Evolutionary conservation across 2,797 vertebrate species (phyloP).

Genomic region (Gobionotothen gibberifrons): DNA sequence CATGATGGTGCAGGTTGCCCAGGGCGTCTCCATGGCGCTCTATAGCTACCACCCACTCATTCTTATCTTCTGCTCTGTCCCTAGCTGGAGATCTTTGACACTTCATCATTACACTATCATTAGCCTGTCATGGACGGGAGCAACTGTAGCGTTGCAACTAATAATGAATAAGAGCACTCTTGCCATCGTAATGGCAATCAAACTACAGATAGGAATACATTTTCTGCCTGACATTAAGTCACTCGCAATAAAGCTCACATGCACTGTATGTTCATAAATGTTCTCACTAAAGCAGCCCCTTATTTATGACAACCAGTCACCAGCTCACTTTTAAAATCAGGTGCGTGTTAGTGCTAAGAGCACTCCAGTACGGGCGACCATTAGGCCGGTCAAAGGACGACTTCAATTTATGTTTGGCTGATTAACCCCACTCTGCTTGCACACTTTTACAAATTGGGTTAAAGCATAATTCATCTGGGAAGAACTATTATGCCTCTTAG

Average conservation of each 20-base stretch:
- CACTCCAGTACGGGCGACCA: conserved; percentile 31
- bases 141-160: conserved; percentile 38
- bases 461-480: conserved; percentile 71
- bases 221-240: conserved; percentile 43
- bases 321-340: conserved; percentile 50
- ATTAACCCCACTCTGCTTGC: conserved; percentile 69
- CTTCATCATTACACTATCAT: conserved; percentile 56
- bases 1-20: conserved; percentile 24
- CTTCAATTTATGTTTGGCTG: conserved; percentile 76
- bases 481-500: conserved; percentile 72
- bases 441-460: conserved; percentile 64
- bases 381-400: conserved; percentile 70
- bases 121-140: conserved; percentile 50
- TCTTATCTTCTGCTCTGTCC: conserved; percentile 48
- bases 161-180: conserved; percentile 48
- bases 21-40: conserved; percentile 12
- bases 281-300: conserved; percentile 29
- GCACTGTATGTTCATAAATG: conserved; percentile 57
- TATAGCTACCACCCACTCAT: conserved; percentile 42
- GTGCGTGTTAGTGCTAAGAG: conserved; percentile 53
- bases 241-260: conserved; percentile 55
- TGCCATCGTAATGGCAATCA: conserved; percentile 25
- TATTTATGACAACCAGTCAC: conserved; percentile 65
- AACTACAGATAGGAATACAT: conserved; percentile 39
- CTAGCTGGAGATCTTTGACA: conserved; percentile 44